phyloP scores from a whole-genome alignment of 2,113 vertebrate species.

The Dolichotis patagonum region DNA sequence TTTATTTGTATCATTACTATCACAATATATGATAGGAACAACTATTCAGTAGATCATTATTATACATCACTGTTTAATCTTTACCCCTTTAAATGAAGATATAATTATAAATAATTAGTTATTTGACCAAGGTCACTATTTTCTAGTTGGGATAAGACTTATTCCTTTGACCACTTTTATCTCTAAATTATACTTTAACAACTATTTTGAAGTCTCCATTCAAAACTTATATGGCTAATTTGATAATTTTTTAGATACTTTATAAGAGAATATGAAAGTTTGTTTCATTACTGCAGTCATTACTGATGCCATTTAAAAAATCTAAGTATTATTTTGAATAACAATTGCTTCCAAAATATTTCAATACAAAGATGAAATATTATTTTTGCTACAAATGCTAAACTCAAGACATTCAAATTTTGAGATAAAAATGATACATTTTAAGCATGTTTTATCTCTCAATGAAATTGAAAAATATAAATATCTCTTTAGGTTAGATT shows the following conservation, averaged over 20 bases:
- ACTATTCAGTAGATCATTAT: not conserved
- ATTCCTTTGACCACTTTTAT: not conserved
- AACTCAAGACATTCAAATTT: constrained; percentile 23
- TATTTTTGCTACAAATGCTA: not conserved
- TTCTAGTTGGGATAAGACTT: not conserved
- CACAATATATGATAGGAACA: not conserved
- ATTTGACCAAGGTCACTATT: not conserved
- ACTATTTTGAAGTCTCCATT: not conserved
- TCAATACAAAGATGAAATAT: not conserved
- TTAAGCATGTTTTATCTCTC: not conserved
- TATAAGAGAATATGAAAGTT: not conserved
- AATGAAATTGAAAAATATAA: not conserved
- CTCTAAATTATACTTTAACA: not conserved
- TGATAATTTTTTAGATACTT: not conserved
- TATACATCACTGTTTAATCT: not conserved
- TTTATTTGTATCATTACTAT: not conserved
- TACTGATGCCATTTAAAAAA: not conserved
- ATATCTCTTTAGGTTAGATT: not conserved
- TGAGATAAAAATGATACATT: not conserved
- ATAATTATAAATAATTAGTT: constrained; percentile 21
- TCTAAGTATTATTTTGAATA: not conserved
- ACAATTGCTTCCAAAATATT: not conserved
- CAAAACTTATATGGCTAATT: not conserved
- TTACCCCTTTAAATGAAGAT: not conserved
- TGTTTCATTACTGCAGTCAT: not conserved